Percentiles rank a stretch among this genome's conserved stretches.
phyloP scores from a whole-genome alignment of 2,113 vertebrate genomes.

The Pseudopodoces humilis region DNA sequence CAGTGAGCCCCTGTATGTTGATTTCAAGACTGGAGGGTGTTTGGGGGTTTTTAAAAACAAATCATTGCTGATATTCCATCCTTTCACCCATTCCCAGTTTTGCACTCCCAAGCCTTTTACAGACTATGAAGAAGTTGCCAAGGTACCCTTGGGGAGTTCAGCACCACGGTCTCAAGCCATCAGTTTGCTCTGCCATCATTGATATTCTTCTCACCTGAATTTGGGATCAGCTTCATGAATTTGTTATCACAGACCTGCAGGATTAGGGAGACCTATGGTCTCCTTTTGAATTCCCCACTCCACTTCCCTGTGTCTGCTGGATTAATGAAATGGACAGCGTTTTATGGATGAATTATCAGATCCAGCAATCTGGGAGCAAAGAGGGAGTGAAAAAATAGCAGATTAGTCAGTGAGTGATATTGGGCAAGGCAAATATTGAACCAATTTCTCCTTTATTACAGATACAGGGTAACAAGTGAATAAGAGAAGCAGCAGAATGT shows the following conservation, averaged over 20 bases:
- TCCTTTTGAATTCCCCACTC: neutral
- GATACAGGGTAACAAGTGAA: neutral
- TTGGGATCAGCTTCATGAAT: neutral
- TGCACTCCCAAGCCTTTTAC: neutral
- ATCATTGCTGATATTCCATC: neutral
- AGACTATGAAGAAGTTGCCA: neutral
- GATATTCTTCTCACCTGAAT: neutral
- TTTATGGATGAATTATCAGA: conserved; percentile 30
- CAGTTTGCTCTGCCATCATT: neutral
- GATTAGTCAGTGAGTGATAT: neutral
- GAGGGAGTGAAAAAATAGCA: neutral
- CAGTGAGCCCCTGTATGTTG: neutral
- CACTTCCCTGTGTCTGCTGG: neutral
- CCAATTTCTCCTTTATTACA: conserved; percentile 16
- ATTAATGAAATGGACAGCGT: neutral
- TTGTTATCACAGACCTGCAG: neutral
- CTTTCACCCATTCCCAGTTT: neutral
- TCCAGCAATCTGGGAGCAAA: neutral
- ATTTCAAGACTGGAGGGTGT: neutral
- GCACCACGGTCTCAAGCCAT: neutral
- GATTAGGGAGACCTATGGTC: neutral
- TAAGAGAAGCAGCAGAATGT: neutral
- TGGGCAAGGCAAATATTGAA: conserved; percentile 15
- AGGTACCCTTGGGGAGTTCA: neutral
- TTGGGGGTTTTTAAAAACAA: neutral